Evolutionary conservation across 2,113 vertebrate genomes (phyloP), one percentile per base, ranked within the genome.

Genomic region (Chrysochloris asiatica): DNA sequence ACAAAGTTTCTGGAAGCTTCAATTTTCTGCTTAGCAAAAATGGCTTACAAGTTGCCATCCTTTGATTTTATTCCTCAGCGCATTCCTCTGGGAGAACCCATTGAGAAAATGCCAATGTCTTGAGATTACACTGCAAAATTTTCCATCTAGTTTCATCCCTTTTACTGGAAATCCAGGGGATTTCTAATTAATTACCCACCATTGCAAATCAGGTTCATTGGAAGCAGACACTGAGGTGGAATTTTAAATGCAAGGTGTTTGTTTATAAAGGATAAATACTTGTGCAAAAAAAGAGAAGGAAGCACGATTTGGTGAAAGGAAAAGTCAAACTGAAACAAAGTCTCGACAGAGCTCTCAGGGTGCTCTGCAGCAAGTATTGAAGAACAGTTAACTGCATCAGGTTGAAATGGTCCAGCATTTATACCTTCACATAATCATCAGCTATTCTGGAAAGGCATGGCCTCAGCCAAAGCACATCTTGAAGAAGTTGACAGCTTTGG

Each of bases 1-100:
- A 71, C 36, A 90, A 47, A 6, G 80, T 86, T 81, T 84, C 61
- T 92, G 72, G 38, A 21, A 63, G 28, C 81, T 72, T 83, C 76
- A 80, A 59, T 65, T 36, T 4, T 77, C 52, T 93, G 10, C n/a
- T 65, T 41, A 69, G 8, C 81, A 80, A 28, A 84, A 56, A 45
- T 6, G 63, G 0, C 38, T 24, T 89, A 73, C 36, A 81, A 26
- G 72, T 38, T 61, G n/a, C 19, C 14, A 52, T 54, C 16, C 7
- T 63, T 65, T 52, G 47, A n/a, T n/a, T 81, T 88, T 47, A 33
- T 50, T 48, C 13, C 38, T 65, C 54, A 56, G 90, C 43, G 28
- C 47, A 79, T 52, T 36, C 10, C 41, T 86, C 36, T 82, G 14
- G 4, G 3, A 92, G 36, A 33, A 79, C 8, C 17, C 56, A 76